phyloP scores from a whole-genome alignment of 2,797 vertebrate species.

The Furcifer pardalis region DNA sequence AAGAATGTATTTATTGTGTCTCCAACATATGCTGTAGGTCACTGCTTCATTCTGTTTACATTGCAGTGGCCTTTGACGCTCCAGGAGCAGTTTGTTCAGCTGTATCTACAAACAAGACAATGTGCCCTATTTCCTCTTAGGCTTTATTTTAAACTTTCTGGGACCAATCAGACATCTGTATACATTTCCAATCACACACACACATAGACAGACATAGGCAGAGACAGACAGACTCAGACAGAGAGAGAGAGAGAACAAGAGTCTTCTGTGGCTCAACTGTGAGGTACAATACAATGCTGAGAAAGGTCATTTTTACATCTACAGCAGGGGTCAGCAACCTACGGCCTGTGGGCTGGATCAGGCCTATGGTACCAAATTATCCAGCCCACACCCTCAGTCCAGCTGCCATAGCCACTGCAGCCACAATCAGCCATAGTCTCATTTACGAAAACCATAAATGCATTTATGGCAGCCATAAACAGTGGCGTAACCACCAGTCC shows the following conservation, averaged over 20 bases:
- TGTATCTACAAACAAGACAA: conserved; percentile 65
- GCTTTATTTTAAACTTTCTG: conserved; percentile 29
- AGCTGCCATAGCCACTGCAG: too few species aligned
- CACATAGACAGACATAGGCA: too few species aligned
- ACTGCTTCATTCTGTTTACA: conserved; percentile 68
- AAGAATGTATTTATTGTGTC: conserved; percentile 72
- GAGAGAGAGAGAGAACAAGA: too few species aligned
- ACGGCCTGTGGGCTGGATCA: too few species aligned
- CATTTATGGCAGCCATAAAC: too few species aligned
- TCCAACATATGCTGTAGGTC: conserved; percentile 60
- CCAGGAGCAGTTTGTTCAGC: conserved; percentile 73
- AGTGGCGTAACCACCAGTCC: too few species aligned
- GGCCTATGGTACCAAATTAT: too few species aligned
- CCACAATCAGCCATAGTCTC: too few species aligned
- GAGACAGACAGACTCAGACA: too few species aligned
- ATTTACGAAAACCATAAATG: too few species aligned
- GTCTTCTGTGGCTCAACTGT: neutral
- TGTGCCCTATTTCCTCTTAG: conserved; percentile 18
- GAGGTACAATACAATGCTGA: neutral
- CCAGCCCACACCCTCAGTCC: too few species aligned
- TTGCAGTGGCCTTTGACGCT: conserved; percentile 64
- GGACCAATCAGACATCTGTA: conserved; percentile 2
- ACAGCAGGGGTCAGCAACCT: too few species aligned
- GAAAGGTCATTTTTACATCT: neutral
- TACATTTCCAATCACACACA: neutral